Conservation (phyloP, 1,140 invertebrate species). For the Ips typographus region DNA sequence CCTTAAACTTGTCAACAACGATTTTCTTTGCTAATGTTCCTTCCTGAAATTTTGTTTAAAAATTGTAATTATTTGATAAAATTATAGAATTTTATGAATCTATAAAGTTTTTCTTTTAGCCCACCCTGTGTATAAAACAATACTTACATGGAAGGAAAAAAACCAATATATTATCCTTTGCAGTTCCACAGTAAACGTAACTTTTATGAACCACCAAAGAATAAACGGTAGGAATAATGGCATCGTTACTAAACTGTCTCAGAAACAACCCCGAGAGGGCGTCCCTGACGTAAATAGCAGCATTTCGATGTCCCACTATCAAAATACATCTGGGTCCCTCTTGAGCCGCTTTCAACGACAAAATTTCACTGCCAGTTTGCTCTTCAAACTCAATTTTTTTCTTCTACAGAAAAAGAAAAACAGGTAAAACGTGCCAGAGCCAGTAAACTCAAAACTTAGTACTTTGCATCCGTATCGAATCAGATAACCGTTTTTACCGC, state of each 20-base stretch:
- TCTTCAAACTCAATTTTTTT: constrained; percentile 52
- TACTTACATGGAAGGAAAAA: constrained; percentile 47
- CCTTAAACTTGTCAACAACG: constrained; percentile 52
- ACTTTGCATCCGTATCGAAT: constrained; percentile 56
- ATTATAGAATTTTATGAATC: not conserved
- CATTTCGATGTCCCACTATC: constrained; percentile 57
- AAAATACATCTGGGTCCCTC: constrained; percentile 59
- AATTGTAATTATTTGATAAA: no score
- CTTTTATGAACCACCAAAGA: constrained; percentile 43
- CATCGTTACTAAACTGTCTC: constrained; percentile 41
- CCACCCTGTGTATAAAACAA: not conserved
- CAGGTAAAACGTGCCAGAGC: not conserved
- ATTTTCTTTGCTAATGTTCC: constrained; percentile 55
- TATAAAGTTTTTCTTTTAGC: not conserved
- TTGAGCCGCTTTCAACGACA: constrained; percentile 57
- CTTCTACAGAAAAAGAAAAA: constrained; percentile 44
- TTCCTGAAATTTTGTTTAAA: constrained; percentile 49
- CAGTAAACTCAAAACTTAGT: constrained; percentile 13
- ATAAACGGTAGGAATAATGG: constrained; percentile 43
- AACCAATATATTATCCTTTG: constrained; percentile 45
- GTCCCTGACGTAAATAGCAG: constrained; percentile 58
- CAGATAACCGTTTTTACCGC: constrained; percentile 56
- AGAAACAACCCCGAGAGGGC: constrained; percentile 56
- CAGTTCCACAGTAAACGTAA: constrained; percentile 48
- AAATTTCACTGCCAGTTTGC: constrained; percentile 53